phyloP scores from a whole-genome alignment of 1,140 invertebrate species.

The Marisa cornuarietis region DNA sequence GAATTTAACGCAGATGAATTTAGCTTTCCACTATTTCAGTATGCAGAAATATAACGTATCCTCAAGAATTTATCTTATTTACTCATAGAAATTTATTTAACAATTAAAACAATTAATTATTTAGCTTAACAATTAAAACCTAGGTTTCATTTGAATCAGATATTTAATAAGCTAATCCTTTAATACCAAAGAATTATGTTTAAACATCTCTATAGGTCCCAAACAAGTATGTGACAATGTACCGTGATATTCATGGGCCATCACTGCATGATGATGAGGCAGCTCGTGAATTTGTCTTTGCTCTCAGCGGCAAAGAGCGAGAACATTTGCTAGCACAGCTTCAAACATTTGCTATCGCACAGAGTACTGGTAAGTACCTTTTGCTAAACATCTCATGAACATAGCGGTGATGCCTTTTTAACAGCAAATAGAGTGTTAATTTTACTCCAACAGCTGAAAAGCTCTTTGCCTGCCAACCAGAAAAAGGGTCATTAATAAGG shows the following conservation, averaged over 20 bases:
- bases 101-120: no score
- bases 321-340: conserved; percentile 21
- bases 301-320: conserved; percentile 19
- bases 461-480: no score
- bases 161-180: neutral
- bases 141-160: neutral
- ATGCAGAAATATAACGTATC: neutral
- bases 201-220: conserved; percentile 1
- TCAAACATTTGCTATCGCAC: conserved; percentile 11
- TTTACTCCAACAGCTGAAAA: no score
- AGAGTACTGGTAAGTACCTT: neutral
- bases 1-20: neutral
- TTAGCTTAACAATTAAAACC: no score
- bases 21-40: neutral
- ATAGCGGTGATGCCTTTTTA: no score
- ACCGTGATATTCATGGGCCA: conserved; percentile 23
- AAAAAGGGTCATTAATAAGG: no score
- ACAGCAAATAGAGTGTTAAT: no score
- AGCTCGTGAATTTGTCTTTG: conserved; percentile 27
- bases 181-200: no score
- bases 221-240: conserved; percentile 18
- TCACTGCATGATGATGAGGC: conserved; percentile 22
- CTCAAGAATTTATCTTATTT: neutral
- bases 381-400: neutral
- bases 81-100: no score